These are phyloP conservation scores for Mohoua ochrocephala DNA, from an alignment of 2,113 vertebrate genomes.

Conservation along the genomic window DNA sequence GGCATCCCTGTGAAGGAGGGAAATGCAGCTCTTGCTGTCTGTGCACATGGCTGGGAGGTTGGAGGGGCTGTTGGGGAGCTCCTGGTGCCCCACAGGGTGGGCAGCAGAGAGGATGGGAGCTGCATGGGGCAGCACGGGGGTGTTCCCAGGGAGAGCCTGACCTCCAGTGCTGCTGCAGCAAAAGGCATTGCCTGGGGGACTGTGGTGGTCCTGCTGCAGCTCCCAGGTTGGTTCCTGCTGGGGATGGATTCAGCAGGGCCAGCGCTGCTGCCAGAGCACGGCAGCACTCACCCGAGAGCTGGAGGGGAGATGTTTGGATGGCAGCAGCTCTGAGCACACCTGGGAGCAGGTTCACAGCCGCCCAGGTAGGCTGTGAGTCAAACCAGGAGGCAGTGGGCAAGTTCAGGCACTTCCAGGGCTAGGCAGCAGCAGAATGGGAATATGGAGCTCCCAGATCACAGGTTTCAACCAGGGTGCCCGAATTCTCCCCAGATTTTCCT, in stretches of 20 bases:
- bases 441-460: not conserved
- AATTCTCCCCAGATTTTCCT: not conserved
- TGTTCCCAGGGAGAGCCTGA: not conserved
- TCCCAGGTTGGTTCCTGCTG: not conserved
- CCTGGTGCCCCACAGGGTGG: not conserved
- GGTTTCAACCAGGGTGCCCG: not conserved
- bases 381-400: not conserved
- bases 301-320: not conserved
- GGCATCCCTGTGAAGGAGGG: not conserved
- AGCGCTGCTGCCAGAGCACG: not conserved
- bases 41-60: fast-evolving
- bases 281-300: not conserved
- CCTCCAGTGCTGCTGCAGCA: not conserved
- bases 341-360: not conserved
- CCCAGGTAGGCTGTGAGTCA: not conserved
- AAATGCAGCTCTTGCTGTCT: not conserved
- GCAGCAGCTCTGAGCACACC: not conserved
- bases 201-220: not conserved
- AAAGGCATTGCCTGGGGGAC: not conserved
- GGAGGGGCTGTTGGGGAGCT: not conserved
- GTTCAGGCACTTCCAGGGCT: not conserved
- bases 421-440: not conserved
- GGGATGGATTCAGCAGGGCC: not conserved
- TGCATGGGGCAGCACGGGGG: fast-evolving
- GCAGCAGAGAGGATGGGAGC: not conserved